Conservation (phyloP, 1,140 invertebrate species). For the Drosophila malerkotliana region DNA sequence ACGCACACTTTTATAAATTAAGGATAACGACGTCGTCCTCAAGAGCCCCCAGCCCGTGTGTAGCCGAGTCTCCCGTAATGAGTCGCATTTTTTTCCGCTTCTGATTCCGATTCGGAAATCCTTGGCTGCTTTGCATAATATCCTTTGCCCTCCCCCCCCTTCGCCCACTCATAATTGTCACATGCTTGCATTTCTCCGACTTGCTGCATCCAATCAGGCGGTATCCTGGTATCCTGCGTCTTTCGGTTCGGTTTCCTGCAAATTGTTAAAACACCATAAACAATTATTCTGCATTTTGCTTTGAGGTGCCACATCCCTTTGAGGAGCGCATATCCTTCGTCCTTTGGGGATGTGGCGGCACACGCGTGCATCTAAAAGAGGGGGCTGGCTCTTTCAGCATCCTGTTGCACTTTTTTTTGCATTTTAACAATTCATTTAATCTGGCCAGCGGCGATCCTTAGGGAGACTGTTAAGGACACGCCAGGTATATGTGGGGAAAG, state of each 20-base stretch:
- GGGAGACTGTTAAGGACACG: neutral
- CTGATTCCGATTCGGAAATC: conserved; percentile 28
- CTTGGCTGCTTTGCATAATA: conserved; percentile 66
- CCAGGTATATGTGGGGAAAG: too few relatives aligned
- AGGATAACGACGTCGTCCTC: conserved; percentile 65
- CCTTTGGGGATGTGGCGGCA: conserved; percentile 13
- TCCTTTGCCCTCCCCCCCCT: conserved; percentile 2
- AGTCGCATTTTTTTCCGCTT: conserved; percentile 48
- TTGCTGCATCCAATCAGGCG: conserved; percentile 20
- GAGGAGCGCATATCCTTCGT: conserved; percentile 8
- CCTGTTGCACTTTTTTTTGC: conserved; percentile 62
- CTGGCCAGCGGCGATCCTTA: conserved; percentile 19
- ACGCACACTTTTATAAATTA: conserved; percentile 79
- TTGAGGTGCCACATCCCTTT: conserved; percentile 62
- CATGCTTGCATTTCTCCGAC: conserved; percentile 51
- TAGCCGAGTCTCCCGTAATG: conserved; percentile 50
- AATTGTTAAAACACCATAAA: conserved; percentile 81
- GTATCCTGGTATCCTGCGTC: neutral
- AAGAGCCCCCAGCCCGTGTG: conserved; percentile 12
- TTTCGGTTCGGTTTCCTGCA: conserved; percentile 31
- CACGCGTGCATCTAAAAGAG: neutral
- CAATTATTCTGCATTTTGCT: conserved; percentile 78
- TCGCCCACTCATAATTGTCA: conserved; percentile 63
- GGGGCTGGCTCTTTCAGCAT: conserved; percentile 18
- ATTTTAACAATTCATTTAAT: conserved; percentile 58